Conservation (phyloP, 2,113 vertebrate species). For the Rhizomys pruinosus region DNA sequence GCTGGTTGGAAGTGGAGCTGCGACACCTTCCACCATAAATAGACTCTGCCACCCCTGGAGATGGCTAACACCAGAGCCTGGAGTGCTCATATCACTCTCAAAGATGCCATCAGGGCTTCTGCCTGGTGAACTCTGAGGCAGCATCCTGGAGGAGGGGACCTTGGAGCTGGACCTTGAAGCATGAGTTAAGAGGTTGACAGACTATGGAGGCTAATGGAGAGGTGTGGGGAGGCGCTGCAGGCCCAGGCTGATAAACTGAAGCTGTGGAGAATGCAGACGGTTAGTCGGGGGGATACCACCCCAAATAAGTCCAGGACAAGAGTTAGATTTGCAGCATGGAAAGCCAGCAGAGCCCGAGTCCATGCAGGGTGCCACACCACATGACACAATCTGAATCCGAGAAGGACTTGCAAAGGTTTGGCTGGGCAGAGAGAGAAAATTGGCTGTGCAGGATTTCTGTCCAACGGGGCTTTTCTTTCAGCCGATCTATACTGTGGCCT, state of each 20-base stretch:
- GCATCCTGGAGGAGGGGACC: conserved; percentile 19
- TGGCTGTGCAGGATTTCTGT: neutral
- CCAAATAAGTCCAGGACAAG: neutral
- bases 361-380: neutral
- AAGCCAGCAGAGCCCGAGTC: neutral
- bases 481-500: neutral
- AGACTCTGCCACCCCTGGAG: no score
- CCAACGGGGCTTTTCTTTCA: neutral
- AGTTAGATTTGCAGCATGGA: neutral
- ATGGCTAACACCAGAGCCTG: no score
- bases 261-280: neutral
- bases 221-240: neutral
- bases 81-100: neutral
- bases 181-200: neutral
- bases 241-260: neutral
- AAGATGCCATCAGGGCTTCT: neutral
- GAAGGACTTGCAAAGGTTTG: neutral
- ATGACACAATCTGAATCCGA: neutral
- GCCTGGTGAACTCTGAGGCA: neutral
- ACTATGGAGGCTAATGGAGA: neutral
- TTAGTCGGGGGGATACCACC: neutral
- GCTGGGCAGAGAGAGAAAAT: neutral
- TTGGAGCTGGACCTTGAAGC: conserved; percentile 21
- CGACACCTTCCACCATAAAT: neutral
- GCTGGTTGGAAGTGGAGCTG: neutral